These are phyloP conservation scores for Hyppa rectilinea DNA, from an alignment of 2,888 invertebrate species.

Conservation along the genomic window DNA sequence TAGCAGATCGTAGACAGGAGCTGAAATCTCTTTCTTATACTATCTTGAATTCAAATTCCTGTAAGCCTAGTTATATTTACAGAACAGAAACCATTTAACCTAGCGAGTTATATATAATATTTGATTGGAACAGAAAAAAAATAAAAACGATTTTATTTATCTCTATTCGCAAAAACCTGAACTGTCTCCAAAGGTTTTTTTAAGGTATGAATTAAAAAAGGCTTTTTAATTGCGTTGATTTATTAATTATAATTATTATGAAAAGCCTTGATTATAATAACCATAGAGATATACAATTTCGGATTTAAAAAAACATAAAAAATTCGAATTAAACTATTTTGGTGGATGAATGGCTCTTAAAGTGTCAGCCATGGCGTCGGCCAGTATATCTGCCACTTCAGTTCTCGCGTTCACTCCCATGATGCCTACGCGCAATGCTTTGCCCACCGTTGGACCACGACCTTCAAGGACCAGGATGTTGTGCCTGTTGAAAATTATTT, in stretches of 20 bases:
- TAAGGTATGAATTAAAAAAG: conserved; percentile 3
- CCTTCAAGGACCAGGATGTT: conserved; percentile 95
- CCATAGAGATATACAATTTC: conserved; percentile 13
- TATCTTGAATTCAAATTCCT: neutral
- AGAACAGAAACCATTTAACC: neutral
- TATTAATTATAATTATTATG: neutral
- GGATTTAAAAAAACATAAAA: neutral
- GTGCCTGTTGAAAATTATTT: conserved; percentile 71
- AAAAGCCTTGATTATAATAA: neutral
- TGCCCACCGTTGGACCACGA: conserved; percentile 95
- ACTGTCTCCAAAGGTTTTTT: neutral
- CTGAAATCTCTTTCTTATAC: neutral
- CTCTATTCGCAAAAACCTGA: neutral
- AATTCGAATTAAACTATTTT: neutral
- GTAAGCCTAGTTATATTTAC: neutral
- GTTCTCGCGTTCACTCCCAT: conserved; percentile 92
- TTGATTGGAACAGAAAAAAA: neutral
- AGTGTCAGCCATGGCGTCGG: conserved; percentile 79
- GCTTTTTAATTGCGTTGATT: neutral
- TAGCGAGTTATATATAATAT: too few species aligned
- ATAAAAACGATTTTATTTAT: too few species aligned
- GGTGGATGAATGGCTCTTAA: conserved; percentile 65
- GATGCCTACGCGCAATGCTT: conserved; percentile 96
- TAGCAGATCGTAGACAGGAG: neutral
- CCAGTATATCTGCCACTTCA: conserved; percentile 76